Percentiles rank a stretch among this genome's conserved stretches.
Conservation (phyloP, 2,797 vertebrate species). For the Sparidentex hasta region DNA sequence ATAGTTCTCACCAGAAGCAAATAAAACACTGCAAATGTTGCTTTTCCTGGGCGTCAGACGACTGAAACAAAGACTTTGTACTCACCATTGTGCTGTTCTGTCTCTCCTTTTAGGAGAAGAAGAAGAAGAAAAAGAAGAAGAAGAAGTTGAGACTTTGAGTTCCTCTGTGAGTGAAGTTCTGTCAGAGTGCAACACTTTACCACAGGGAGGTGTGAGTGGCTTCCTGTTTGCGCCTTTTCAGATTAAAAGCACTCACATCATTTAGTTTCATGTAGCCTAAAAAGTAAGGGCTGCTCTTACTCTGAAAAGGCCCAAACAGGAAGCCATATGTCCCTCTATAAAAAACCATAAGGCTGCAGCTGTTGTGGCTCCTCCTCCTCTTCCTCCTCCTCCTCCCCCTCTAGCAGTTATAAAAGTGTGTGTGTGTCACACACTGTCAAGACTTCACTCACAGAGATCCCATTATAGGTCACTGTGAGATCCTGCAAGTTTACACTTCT, state of each 20-base stretch:
- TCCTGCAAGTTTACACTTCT: no score
- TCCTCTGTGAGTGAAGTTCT: neutral
- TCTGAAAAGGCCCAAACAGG: constrained; percentile 40
- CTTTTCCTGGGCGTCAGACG: neutral
- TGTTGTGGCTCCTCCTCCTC: no score
- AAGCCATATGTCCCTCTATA: constrained; percentile 1
- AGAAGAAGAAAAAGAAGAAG: neutral
- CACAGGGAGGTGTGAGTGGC: constrained; percentile 1
- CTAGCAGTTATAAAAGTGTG: neutral
- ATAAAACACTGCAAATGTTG: neutral
- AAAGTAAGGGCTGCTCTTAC: constrained; percentile 53
- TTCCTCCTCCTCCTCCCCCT: constrained; percentile 4
- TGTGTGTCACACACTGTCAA: neutral
- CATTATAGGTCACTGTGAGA: no score
- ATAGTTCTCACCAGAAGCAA: neutral
- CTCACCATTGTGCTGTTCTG: neutral
- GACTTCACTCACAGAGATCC: neutral
- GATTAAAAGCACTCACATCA: neutral
- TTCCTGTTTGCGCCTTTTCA: no score
- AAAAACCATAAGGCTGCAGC: no score
- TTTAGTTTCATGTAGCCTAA: no score
- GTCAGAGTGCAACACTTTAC: constrained; percentile 24
- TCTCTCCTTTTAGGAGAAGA: neutral
- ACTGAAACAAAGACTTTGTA: no score
- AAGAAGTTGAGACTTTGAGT: constrained; percentile 3